Conservation (phyloP, 35 echinoderm and acorn worm species). For the Lytechinus variegatus region DNA sequence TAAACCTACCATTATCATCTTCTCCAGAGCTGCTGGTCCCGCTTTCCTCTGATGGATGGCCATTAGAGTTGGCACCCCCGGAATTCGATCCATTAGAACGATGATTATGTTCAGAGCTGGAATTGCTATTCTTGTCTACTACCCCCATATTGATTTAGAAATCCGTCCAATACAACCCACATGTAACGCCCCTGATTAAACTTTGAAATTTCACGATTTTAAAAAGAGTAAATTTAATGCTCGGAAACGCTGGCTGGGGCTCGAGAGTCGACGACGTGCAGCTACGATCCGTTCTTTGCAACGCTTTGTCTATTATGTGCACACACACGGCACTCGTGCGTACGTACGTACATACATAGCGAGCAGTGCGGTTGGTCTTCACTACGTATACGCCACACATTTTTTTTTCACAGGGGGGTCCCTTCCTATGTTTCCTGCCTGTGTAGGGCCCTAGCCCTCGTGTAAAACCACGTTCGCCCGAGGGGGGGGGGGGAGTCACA, state of each 20-base stretch:
- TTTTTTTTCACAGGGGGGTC: too few relatives aligned
- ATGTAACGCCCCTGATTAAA: conserved; percentile 46
- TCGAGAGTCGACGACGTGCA: background rate
- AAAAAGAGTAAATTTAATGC: background rate
- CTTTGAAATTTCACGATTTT: background rate
- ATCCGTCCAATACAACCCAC: conserved; percentile 76
- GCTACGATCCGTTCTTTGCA: background rate
- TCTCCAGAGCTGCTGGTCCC: conserved; percentile 89
- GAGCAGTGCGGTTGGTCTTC: background rate
- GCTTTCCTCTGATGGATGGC: conserved; percentile 92
- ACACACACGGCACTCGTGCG: background rate
- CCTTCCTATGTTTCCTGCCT: too few relatives aligned
- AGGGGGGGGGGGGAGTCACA: too few relatives aligned
- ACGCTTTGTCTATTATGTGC: background rate
- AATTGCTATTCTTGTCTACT: conserved; percentile 89
- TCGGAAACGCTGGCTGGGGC: background rate
- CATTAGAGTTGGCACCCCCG: conserved; percentile 86
- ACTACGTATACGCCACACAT: background rate
- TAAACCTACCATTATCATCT: conserved; percentile 86
- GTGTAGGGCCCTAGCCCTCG: too few relatives aligned
- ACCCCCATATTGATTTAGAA: conserved; percentile 76
- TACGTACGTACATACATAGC: background rate
- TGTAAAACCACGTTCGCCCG: too few relatives aligned
- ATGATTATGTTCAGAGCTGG: conserved; percentile 86
- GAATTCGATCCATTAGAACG: conserved; percentile 88